Conservation (phyloP, 2,797 vertebrate genomes). For the Anguilla anguilla region DNA sequence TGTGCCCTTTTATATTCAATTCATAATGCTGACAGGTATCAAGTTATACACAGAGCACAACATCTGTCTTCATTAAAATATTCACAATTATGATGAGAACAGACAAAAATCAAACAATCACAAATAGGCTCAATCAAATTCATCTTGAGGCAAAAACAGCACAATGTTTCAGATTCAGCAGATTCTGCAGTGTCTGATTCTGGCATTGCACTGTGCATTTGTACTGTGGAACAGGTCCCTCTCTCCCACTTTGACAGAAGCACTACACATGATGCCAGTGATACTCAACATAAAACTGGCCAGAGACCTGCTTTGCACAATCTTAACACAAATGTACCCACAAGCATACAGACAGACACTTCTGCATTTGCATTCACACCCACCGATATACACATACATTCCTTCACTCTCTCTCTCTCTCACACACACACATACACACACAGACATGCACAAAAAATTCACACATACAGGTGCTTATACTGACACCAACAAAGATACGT, state of each 20-base stretch:
- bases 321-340: conserved; percentile 29
- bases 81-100: no score
- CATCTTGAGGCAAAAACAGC: neutral
- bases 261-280: neutral
- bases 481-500: conserved; percentile 18
- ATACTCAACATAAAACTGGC: neutral
- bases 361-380: neutral
- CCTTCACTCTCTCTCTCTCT: neutral
- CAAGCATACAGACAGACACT: conserved; percentile 17
- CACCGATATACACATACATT: neutral
- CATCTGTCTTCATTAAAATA: neutral
- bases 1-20: neutral
- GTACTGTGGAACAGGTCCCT: neutral
- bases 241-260: neutral
- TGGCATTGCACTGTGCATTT: neutral
- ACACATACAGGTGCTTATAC: neutral
- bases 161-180: neutral
- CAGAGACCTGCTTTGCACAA: neutral
- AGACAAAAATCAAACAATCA: neutral
- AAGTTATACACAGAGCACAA: neutral
- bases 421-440: conserved; percentile 5
- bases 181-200: neutral
- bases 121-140: neutral
- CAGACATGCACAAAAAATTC: conserved; percentile 8
- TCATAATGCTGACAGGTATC: neutral